A percentile compares a stretch with the other conserved stretches of the same genome.
Evolutionary conservation across 1,140 invertebrate genomes (phyloP).

Genomic region (Campodea augens): DNA sequence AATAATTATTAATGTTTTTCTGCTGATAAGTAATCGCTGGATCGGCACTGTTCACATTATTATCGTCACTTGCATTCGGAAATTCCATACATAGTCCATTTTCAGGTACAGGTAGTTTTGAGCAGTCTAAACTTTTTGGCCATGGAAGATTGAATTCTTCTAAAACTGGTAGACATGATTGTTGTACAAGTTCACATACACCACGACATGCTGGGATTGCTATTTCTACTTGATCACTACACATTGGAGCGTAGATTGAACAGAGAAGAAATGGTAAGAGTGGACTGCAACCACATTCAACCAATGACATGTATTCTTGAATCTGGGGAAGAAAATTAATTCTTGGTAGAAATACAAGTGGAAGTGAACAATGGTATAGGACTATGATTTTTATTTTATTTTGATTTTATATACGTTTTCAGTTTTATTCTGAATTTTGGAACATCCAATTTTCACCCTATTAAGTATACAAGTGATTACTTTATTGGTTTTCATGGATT

Average conservation of each 20-base stretch:
- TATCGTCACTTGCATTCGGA: conserved; percentile 24
- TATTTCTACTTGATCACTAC: conserved; percentile 16
- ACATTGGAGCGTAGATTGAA: conserved; percentile 29
- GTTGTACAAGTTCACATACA: conserved; percentile 17
- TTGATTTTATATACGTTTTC: not conserved
- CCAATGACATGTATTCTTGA: conserved; percentile 29
- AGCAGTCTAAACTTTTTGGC: conserved; percentile 33
- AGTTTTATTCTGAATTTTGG: not conserved
- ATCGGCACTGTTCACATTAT: too few relatives aligned
- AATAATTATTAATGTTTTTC: too few relatives aligned
- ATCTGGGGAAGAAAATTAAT: conserved; percentile 26
- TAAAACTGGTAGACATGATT: conserved; percentile 29
- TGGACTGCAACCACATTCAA: conserved; percentile 26
- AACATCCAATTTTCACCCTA: not conserved
- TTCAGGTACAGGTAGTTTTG: conserved; percentile 30
- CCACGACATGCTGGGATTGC: conserved; percentile 15
- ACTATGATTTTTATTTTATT: not conserved
- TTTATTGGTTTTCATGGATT: too few relatives aligned
- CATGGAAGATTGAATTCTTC: conserved; percentile 33
- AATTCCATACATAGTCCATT: conserved; percentile 35
- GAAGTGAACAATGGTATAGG: too few relatives aligned
- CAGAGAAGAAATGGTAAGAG: conserved; percentile 29
- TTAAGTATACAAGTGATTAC: too few relatives aligned
- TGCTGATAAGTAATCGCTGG: too few relatives aligned
- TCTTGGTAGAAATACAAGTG: conserved; percentile 3